These are phyloP conservation scores for Dendropsophus ebraccatus DNA, from an alignment of 2,113 vertebrate genomes.

Conservation along the genomic window DNA sequence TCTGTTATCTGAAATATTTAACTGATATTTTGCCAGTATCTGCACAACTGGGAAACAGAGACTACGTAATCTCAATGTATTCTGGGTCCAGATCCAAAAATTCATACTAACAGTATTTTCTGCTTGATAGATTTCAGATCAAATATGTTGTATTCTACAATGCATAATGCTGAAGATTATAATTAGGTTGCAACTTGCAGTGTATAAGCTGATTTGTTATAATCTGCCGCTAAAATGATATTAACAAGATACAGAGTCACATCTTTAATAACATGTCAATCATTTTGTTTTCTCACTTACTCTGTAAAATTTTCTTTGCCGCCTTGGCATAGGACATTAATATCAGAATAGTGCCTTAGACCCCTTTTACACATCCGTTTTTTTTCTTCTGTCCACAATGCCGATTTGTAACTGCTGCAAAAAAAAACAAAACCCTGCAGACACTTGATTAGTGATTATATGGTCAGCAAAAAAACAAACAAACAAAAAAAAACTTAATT, in stretches of 20 bases:
- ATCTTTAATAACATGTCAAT: slow-evolving; percentile 39
- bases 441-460: too few species aligned
- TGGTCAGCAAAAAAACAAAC: too few species aligned
- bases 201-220: slow-evolving; percentile 25
- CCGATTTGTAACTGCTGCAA: too few species aligned
- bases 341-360: neutral
- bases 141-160: slow-evolving; percentile 6
- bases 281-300: neutral
- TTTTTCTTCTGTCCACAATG: too few species aligned
- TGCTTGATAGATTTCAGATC: slow-evolving; percentile 17
- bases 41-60: slow-evolving; percentile 7
- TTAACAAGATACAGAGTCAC: slow-evolving; percentile 24
- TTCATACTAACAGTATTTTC: slow-evolving; percentile 10
- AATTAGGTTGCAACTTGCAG: slow-evolving; percentile 15
- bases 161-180: neutral
- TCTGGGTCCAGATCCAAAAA: slow-evolving; percentile 16
- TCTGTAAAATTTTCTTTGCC: neutral
- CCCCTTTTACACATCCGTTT: too few species aligned
- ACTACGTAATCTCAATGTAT: neutral
- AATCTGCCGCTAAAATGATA: slow-evolving; percentile 36
- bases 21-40: slow-evolving; percentile 39
- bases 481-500: too few species aligned
- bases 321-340: neutral
- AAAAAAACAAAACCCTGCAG: too few species aligned
- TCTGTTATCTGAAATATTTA: slow-evolving; percentile 46